These are phyloP conservation scores for Threskiornis aethiopicus DNA, from an alignment of 2,797 vertebrate species.

Conservation along the genomic window DNA sequence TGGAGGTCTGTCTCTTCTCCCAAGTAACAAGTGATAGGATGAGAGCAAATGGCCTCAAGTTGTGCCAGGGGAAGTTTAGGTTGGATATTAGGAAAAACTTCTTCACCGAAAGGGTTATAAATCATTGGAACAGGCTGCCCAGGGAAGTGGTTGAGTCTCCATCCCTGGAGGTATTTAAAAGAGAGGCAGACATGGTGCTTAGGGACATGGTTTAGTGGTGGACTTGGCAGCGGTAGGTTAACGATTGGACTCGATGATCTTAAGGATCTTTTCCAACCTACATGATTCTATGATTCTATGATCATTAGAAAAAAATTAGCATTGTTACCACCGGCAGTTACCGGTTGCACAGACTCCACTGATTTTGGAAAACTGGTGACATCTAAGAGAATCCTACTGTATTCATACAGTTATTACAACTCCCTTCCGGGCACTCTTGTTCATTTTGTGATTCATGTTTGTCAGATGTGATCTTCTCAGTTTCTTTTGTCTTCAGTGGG, in stretches of 20 bases:
- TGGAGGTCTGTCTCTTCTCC: too few relatives aligned
- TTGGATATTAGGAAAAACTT: too few relatives aligned
- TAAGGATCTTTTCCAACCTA: not conserved
- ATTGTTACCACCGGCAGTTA: not conserved
- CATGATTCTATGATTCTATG: not conserved
- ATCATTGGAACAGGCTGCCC: not conserved
- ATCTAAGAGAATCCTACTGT: not conserved
- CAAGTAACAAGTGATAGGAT: too few relatives aligned
- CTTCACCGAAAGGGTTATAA: too few relatives aligned
- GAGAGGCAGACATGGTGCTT: not conserved
- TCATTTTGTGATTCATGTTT: not conserved
- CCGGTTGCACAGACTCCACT: not conserved
- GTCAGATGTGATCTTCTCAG: not conserved
- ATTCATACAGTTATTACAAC: not conserved
- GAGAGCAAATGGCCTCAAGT: too few relatives aligned
- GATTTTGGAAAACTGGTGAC: not conserved
- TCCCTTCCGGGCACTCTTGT: not conserved
- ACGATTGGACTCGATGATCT: not conserved
- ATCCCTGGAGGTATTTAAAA: not conserved
- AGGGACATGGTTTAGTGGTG: too few relatives aligned
- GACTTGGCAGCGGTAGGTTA: not conserved
- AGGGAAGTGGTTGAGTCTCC: too few relatives aligned
- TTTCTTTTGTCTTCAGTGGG: not conserved
- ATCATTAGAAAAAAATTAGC: not conserved
- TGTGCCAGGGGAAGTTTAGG: too few relatives aligned